These are phyloP conservation scores for Zaprionus taronus DNA, from an alignment of 1,140 invertebrate genomes.

Conservation along the genomic window DNA sequence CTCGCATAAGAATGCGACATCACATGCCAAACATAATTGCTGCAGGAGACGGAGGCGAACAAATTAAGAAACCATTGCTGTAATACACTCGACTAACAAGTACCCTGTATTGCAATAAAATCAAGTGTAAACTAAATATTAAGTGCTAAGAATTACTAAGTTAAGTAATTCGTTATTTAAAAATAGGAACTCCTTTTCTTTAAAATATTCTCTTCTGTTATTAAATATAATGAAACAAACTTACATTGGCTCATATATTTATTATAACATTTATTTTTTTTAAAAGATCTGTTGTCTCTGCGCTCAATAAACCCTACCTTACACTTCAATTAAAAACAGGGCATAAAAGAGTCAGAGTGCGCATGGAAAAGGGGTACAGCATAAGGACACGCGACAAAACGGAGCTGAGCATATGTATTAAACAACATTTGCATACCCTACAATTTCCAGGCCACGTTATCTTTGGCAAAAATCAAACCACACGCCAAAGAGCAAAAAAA, in stretches of 20 bases:
- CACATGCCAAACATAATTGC: constrained; percentile 61
- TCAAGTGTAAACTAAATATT: too few relatives aligned
- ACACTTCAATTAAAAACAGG: not conserved
- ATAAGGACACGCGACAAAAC: constrained; percentile 62
- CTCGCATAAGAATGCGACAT: not conserved
- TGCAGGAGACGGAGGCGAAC: constrained; percentile 31
- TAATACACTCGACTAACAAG: not conserved
- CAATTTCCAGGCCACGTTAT: constrained; percentile 67
- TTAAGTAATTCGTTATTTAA: too few relatives aligned
- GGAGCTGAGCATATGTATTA: constrained; percentile 24
- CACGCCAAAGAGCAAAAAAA: constrained; percentile 56
- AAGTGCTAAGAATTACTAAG: too few relatives aligned
- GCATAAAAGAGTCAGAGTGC: not conserved
- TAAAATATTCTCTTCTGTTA: too few relatives aligned
- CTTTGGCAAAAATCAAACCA: constrained; percentile 69
- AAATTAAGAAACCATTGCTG: not conserved
- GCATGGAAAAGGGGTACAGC: not conserved
- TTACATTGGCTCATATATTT: too few relatives aligned
- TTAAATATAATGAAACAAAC: too few relatives aligned
- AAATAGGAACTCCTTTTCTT: too few relatives aligned
- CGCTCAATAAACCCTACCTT: not conserved
- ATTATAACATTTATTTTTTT: too few relatives aligned
- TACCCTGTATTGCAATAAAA: not conserved
- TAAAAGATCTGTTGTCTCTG: not conserved
- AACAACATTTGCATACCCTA: constrained; percentile 77